phyloP scores from a whole-genome alignment of 2,797 vertebrate species.

The Kryptolebias ocellatus region DNA sequence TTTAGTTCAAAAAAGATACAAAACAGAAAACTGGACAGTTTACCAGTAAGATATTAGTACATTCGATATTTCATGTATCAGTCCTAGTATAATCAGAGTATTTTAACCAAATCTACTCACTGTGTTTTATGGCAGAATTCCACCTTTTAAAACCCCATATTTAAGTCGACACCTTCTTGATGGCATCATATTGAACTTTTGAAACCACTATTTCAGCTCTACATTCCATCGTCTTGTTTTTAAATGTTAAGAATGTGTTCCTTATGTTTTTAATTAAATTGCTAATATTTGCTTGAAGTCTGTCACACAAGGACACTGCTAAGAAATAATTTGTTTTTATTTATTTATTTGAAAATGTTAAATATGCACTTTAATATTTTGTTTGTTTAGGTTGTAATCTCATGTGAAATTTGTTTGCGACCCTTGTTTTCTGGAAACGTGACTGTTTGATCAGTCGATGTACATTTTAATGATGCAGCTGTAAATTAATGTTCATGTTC shows the following conservation, averaged over 20 bases:
- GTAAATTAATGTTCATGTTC: slow-evolving; percentile 7
- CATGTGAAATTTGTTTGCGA: slow-evolving; percentile 20
- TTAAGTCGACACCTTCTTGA: slow-evolving; percentile 14
- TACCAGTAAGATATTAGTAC: too few relatives aligned
- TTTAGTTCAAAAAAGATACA: too few relatives aligned
- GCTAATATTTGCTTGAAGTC: slow-evolving; percentile 7
- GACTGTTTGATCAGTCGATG: slow-evolving; percentile 2
- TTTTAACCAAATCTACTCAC: neutral
- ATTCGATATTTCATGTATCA: too few relatives aligned
- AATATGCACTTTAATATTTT: slow-evolving; percentile 50
- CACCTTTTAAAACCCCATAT: slow-evolving; percentile 4
- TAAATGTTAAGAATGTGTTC: slow-evolving; percentile 22
- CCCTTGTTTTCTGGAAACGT: slow-evolving; percentile 7
- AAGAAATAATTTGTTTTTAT: neutral
- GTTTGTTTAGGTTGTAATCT: slow-evolving; percentile 20
- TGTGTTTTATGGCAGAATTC: neutral
- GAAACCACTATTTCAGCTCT: slow-evolving; percentile 29
- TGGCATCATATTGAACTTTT: slow-evolving; percentile 29
- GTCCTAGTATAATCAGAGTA: too few relatives aligned
- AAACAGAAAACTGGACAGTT: too few relatives aligned
- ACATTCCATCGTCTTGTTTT: slow-evolving; percentile 13
- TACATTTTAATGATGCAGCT: slow-evolving; percentile 13
- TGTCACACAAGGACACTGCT: neutral
- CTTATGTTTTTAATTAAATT: slow-evolving; percentile 18
- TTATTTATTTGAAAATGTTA: slow-evolving; percentile 38